Evolutionary conservation across 2,113 vertebrate genomes (phyloP).

Genomic region (Prochilodus magdalenae): DNA sequence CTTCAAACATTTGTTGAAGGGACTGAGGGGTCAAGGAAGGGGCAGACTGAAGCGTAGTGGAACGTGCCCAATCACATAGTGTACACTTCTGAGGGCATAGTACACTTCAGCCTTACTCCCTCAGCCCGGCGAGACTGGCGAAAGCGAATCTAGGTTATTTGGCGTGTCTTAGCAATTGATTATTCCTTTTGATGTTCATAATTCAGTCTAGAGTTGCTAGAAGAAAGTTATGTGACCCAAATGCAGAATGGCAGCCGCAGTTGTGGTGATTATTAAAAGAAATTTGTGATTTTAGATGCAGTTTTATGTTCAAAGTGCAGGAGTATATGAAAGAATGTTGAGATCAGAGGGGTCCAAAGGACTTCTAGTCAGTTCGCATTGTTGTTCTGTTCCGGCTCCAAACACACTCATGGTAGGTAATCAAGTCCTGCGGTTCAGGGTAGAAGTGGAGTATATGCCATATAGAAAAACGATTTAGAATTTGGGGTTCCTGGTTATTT

Average conservation of each 20-base stretch:
- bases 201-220: slow-evolving; percentile 28
- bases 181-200: slow-evolving; percentile 58
- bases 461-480: not conserved
- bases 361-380: not conserved
- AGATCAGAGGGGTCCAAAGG: not conserved
- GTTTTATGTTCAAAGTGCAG: not conserved
- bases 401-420: not conserved
- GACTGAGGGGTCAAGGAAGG: not conserved
- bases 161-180: slow-evolving; percentile 56
- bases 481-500: not conserved
- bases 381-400: slow-evolving; percentile 12
- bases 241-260: slow-evolving; percentile 17
- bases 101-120: slow-evolving; percentile 5
- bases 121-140: not conserved
- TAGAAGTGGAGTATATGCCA: not conserved
- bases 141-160: slow-evolving; percentile 51
- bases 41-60: not conserved
- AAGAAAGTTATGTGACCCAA: slow-evolving; percentile 33
- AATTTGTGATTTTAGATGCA: slow-evolving; percentile 1
- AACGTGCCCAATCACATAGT: slow-evolving; percentile 35
- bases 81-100: slow-evolving; percentile 8
- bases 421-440: not conserved
- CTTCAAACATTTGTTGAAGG: slow-evolving; percentile 7
- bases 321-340: not conserved
- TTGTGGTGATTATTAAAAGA: slow-evolving; percentile 14